Evolutionary conservation across 2,113 vertebrate genomes (phyloP).

Genomic region (cat (Felis catus)): F.catus_Fca126_mat1.0 CM031412.1:211527501-211528000

Average conservation of each 20-base stretch:
- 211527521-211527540: neutral
- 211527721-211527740: neutral
- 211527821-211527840: neutral
- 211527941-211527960: neutral
- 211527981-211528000: neutral
- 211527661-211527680: neutral
- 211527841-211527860: neutral
- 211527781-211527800: neutral
- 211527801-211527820: neutral
- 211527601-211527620: conserved; percentile 48
- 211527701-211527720: neutral
- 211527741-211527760: neutral
- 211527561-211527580: neutral
- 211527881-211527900: neutral
- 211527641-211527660: neutral
- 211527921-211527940: neutral
- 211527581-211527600: conserved; percentile 33
- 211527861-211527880: neutral
- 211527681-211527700: neutral
- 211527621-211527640: conserved; percentile 25
- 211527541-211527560: neutral
- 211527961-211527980: neutral
- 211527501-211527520: neutral
- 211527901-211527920: neutral
- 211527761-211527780: neutral